These are phyloP conservation scores for Accipiter cooperii DNA, from an alignment of 2,113 vertebrate species.

Conservation along the genomic window DNA sequence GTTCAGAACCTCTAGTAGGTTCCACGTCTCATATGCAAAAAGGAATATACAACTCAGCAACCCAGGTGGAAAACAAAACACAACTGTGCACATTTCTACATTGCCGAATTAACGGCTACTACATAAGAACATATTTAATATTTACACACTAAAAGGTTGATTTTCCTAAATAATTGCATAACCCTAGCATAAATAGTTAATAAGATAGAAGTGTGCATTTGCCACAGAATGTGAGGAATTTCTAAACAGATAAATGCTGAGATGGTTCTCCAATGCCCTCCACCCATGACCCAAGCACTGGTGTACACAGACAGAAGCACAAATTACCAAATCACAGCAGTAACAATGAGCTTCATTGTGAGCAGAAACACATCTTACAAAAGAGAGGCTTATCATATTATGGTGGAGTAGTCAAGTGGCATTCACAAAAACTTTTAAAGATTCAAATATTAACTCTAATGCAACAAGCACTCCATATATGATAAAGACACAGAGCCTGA, in stretches of 20 bases:
- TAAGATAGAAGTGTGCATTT: neutral
- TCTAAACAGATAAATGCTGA: neutral
- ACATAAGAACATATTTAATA: neutral
- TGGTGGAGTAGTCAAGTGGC: neutral
- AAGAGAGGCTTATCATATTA: neutral
- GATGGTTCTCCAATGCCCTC: neutral
- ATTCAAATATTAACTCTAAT: neutral
- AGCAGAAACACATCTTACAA: neutral
- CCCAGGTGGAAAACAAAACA: neutral
- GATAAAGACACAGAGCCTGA: neutral
- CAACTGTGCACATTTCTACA: neutral
- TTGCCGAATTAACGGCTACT: neutral
- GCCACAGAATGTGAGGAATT: neutral
- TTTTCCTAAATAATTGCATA: neutral
- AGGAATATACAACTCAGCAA: neutral
- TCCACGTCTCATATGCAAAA: neutral
- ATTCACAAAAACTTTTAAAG: neutral
- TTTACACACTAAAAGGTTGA: neutral
- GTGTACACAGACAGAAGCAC: neutral
- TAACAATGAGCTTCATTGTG: neutral
- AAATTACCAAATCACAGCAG: neutral
- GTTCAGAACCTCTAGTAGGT: neutral
- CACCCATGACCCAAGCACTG: neutral
- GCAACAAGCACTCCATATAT: fast-evolving
- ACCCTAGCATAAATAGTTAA: neutral